Conservation (phyloP, 2,888 invertebrate genomes). For the Philhelius pedissequus region DNA sequence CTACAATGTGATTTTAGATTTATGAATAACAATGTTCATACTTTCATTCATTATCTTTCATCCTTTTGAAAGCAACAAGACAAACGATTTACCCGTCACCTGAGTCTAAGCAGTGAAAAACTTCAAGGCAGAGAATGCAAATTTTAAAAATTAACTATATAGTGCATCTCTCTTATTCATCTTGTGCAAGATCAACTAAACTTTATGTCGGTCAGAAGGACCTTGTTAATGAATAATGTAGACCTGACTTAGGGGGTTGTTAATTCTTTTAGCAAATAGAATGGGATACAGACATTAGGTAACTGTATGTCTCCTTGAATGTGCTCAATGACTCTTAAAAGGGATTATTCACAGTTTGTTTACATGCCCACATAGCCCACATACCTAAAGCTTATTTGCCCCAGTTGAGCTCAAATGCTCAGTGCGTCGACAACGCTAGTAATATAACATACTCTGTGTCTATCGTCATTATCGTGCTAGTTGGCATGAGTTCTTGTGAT, state of each 20-base stretch:
- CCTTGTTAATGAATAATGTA: background rate
- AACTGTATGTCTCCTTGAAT: constrained; percentile 1
- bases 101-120: background rate
- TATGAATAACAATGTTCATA: background rate
- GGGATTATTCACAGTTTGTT: constrained; percentile 11
- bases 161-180: background rate
- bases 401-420: background rate
- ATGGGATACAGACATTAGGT: background rate
- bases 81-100: background rate
- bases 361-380: constrained; percentile 1
- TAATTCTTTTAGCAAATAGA: constrained; percentile 10
- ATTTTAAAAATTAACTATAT: background rate
- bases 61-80: background rate
- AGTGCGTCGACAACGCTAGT: background rate
- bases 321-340: constrained; percentile 14
- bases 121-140: background rate
- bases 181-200: background rate
- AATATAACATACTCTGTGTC: background rate
- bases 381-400: constrained; percentile 1
- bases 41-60: constrained; percentile 6
- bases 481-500: constrained; percentile 4
- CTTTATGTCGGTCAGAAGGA: background rate
- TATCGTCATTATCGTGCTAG: background rate
- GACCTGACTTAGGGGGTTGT: constrained; percentile 3
- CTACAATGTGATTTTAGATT: background rate